Conservation (phyloP, 2,113 vertebrate species). For the Perca fluviatilis region DNA sequence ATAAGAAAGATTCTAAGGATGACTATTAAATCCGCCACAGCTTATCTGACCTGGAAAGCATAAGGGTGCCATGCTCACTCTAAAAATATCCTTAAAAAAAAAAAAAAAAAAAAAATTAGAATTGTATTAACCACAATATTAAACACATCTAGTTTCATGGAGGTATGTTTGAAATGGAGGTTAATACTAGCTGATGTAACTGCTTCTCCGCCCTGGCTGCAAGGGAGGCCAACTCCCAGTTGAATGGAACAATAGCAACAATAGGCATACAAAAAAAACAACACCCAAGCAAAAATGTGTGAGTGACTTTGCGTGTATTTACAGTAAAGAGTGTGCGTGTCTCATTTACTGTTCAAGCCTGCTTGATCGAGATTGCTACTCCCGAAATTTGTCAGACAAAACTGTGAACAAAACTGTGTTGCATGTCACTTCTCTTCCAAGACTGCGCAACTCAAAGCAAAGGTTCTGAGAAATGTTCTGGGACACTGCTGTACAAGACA, state of each 20-base stretch:
- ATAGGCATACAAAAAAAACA: slow-evolving; percentile 42
- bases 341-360: background rate
- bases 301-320: slow-evolving; percentile 30
- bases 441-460: background rate
- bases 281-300: slow-evolving; percentile 52
- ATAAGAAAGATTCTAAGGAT: background rate
- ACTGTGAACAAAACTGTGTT: slow-evolving; percentile 2
- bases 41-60: slow-evolving; percentile 7
- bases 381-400: slow-evolving; percentile 12
- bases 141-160: background rate
- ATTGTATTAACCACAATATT: background rate
- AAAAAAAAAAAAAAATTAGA: background rate
- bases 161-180: slow-evolving; percentile 14
- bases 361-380: slow-evolving; percentile 5
- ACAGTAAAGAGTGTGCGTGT: slow-evolving; percentile 26
- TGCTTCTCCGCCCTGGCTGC: slow-evolving; percentile 64
- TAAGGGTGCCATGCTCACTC: background rate
- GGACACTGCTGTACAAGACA: background rate
- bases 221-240: slow-evolving; percentile 58
- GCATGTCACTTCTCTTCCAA: slow-evolving; percentile 11
- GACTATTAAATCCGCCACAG: background rate
- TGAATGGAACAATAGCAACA: slow-evolving; percentile 67
- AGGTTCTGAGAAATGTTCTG: background rate
- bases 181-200: slow-evolving; percentile 63
- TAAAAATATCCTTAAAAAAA: slow-evolving; percentile 25